Evolutionary conservation across 2,113 vertebrate genomes (phyloP).

Genomic region (Leucopsar rothschildi): DNA sequence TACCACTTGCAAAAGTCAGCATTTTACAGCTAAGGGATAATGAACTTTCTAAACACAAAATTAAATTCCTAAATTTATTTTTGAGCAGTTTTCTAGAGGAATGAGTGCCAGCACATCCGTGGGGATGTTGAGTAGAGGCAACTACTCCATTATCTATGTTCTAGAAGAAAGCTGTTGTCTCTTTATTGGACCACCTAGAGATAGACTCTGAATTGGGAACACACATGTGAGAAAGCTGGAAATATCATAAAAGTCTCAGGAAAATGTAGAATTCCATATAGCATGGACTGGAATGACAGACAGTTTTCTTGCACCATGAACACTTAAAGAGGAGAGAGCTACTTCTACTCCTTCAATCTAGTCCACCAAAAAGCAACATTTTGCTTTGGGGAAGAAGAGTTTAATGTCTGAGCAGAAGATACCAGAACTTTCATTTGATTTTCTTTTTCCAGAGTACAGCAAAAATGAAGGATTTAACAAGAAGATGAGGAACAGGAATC

Average conservation of each 20-base stretch:
- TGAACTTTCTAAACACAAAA: neutral
- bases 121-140: neutral
- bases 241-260: rapidly evolving
- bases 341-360: neutral
- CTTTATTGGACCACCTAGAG: neutral
- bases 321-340: neutral
- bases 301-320: neutral
- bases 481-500: neutral
- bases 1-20: neutral
- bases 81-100: neutral
- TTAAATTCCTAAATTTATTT: neutral
- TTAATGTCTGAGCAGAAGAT: neutral
- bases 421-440: neutral
- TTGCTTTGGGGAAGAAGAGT: neutral
- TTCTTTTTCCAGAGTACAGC: neutral
- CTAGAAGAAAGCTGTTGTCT: neutral
- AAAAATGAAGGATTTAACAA: neutral
- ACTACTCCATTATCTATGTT: neutral
- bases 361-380: neutral
- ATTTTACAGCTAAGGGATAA: neutral
- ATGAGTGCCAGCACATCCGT: neutral
- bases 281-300: neutral
- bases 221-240: neutral
- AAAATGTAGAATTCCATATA: neutral
- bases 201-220: neutral